These are phyloP conservation scores for Parotia lawesii DNA, from an alignment of 2,113 vertebrate species.

Conservation along the genomic window DNA sequence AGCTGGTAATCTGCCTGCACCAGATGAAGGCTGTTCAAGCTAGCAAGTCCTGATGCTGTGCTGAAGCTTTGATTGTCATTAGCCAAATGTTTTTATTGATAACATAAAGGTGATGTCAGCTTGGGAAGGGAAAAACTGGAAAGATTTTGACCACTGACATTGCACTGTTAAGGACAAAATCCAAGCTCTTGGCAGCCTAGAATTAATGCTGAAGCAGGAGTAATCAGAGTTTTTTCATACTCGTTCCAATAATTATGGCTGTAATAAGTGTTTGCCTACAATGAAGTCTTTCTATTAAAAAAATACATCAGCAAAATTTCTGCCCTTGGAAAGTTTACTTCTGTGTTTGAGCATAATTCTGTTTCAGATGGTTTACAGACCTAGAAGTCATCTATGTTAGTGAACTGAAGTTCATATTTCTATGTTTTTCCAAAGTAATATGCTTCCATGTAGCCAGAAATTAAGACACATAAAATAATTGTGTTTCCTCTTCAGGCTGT, in stretches of 20 bases:
- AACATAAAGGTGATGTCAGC: background rate
- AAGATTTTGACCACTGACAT: background rate
- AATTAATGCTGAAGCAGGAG: background rate
- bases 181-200: background rate
- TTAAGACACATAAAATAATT: background rate
- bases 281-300: conserved; percentile 4
- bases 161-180: background rate
- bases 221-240: background rate
- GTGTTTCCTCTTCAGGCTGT: background rate
- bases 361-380: background rate
- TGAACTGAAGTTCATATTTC: background rate
- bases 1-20: background rate
- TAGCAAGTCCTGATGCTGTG: background rate
- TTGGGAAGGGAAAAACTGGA: background rate
- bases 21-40: background rate
- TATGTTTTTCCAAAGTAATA: background rate
- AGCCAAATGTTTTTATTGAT: background rate
- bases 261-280: background rate
- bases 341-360: background rate
- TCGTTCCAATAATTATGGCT: background rate
- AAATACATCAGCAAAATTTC: background rate
- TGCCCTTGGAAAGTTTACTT: background rate
- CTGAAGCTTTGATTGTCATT: background rate
- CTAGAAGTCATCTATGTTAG: background rate
- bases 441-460: background rate